phyloP scores from a whole-genome alignment of 2,888 invertebrate genomes.

The Cheilosia vulpina region DNA sequence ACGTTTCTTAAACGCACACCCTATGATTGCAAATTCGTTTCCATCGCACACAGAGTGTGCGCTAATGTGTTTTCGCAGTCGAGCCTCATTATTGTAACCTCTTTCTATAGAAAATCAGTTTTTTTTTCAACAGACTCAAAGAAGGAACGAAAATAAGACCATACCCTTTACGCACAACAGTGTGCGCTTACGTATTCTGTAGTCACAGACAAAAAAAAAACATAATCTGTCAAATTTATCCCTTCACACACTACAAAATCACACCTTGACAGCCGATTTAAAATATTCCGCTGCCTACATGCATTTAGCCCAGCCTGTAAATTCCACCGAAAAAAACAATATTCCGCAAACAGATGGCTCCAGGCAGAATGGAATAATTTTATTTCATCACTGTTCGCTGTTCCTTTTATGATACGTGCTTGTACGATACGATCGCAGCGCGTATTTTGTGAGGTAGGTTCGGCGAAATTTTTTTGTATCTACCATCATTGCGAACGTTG shows the following conservation, averaged over 20 bases:
- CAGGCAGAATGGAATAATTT: conserved; percentile 40
- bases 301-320: conserved; percentile 25
- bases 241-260: too few species aligned
- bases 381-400: conserved; percentile 26
- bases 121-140: too few species aligned
- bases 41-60: not conserved
- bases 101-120: too few species aligned
- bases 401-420: conserved; percentile 21
- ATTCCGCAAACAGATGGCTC: conserved; percentile 12
- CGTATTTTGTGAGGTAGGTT: conserved; percentile 56
- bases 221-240: too few species aligned
- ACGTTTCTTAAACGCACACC: not conserved
- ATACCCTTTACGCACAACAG: too few species aligned
- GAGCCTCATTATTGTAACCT: too few species aligned
- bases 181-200: too few species aligned
- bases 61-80: not conserved
- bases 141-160: too few species aligned
- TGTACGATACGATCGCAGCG: conserved; percentile 8
- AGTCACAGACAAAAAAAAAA: too few species aligned
- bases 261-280: not conserved
- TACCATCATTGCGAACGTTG: conserved; percentile 11
- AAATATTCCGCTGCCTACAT: conserved; percentile 6
- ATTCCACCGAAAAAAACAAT: conserved; percentile 5
- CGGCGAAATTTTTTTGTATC: conserved; percentile 31
- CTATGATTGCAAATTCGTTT: not conserved